Evolutionary conservation across 2,888 invertebrate species (phyloP).

Genomic region (Saturnia japonica): DNA sequence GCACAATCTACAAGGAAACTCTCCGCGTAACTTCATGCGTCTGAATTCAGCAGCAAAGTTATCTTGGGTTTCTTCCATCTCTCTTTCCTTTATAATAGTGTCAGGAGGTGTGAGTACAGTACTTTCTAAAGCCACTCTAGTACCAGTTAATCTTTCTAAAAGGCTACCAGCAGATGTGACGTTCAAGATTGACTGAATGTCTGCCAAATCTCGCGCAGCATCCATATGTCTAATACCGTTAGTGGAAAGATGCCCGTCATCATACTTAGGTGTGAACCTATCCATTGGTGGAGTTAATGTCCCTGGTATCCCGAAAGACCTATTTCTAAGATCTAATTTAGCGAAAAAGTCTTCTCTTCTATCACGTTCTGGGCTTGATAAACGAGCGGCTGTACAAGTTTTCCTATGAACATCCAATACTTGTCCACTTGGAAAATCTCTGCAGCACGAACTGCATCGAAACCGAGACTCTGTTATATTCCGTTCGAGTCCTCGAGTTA

Average conservation of each 20-base stretch:
- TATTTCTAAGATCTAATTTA: constrained; percentile 88
- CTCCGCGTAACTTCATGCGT: constrained; percentile 94
- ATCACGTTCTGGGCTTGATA: constrained; percentile 80
- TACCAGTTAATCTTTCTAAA: constrained; percentile 83
- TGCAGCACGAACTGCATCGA: constrained; percentile 86
- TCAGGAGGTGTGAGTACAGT: constrained; percentile 72
- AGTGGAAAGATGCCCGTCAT: constrained; percentile 60
- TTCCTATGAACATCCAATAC: constrained; percentile 86
- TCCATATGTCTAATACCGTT: constrained; percentile 78
- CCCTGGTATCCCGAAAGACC: constrained; percentile 80
- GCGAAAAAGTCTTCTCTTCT: constrained; percentile 91
- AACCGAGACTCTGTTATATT: constrained; percentile 82
- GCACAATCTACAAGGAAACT: constrained; percentile 95
- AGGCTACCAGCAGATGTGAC: constrained; percentile 87
- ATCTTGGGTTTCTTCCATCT: constrained; percentile 88
- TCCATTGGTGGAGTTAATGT: constrained; percentile 73
- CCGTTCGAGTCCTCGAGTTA: constrained; percentile 87
- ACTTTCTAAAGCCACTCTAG: constrained; percentile 68
- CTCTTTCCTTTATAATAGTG: constrained; percentile 65
- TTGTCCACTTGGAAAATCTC: constrained; percentile 87
- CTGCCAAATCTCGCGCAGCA: constrained; percentile 89
- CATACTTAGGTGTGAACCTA: constrained; percentile 67
- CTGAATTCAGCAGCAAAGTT: constrained; percentile 92
- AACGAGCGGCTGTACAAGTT: constrained; percentile 63
- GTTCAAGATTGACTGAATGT: constrained; percentile 91